These are phyloP conservation scores for Laticauda colubrina DNA, from an alignment of 2,113 vertebrate species.

Conservation along the genomic window DNA sequence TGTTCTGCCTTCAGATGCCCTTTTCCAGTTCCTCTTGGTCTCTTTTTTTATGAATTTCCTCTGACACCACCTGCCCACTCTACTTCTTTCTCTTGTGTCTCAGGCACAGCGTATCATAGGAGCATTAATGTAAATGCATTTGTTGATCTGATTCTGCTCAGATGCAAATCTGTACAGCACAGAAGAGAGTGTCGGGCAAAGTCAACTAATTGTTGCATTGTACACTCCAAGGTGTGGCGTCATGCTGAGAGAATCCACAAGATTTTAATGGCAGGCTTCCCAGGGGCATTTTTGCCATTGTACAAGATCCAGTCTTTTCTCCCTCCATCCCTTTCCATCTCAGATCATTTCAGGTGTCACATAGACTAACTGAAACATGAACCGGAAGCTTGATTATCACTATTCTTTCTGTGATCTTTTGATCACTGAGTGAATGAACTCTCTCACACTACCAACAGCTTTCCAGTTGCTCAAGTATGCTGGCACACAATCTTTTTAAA, in stretches of 20 bases:
- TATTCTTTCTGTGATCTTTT: neutral
- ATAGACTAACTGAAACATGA: too few species aligned
- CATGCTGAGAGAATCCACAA: neutral
- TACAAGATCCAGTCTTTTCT: neutral
- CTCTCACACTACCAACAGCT: neutral
- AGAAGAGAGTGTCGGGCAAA: slow-evolving; percentile 13
- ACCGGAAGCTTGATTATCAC: neutral
- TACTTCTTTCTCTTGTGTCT: slow-evolving; percentile 45
- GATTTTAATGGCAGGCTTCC: neutral
- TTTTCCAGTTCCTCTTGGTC: too few species aligned
- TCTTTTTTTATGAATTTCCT: neutral
- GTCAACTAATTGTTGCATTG: slow-evolving; percentile 19
- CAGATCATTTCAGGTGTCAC: neutral
- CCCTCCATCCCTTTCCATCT: neutral
- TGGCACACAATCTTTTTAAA: neutral
- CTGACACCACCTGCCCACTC: neutral
- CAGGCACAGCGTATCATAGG: slow-evolving; percentile 55
- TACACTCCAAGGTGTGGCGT: neutral
- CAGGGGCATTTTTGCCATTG: neutral
- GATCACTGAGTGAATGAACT: neutral
- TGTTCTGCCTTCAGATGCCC: too few species aligned
- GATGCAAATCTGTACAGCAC: slow-evolving; percentile 26
- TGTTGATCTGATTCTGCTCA: slow-evolving; percentile 52
- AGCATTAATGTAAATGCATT: slow-evolving; percentile 43
- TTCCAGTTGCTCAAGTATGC: neutral